Conservation (phyloP, 2,888 invertebrate species). For the Diplolepis rosae region DNA sequence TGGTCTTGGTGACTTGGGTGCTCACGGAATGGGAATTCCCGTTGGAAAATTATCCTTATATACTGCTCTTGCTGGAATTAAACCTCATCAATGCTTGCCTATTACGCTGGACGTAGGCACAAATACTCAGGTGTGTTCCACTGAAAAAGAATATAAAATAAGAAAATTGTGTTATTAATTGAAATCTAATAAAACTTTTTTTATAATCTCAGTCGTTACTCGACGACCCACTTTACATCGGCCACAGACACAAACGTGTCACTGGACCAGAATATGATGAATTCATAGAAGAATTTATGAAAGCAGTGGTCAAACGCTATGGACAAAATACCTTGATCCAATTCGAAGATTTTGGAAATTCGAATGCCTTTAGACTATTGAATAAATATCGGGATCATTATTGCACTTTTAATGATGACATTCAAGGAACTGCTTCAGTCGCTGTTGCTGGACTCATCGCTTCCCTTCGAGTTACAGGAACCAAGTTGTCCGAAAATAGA, state of each 20-base stretch:
- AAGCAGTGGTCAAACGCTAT: constrained; percentile 87
- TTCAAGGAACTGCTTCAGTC: constrained; percentile 97
- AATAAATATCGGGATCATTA: constrained; percentile 90
- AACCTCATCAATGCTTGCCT: constrained; percentile 95
- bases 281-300: constrained; percentile 98
- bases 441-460: constrained; percentile 95
- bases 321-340: constrained; percentile 91
- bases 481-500: constrained; percentile 86
- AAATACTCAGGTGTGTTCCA: constrained; percentile 81
- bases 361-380: constrained; percentile 95
- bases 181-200: constrained; percentile 3
- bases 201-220: constrained; percentile 79
- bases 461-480: constrained; percentile 88
- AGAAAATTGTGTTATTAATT: neutral
- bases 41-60: constrained; percentile 97
- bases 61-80: constrained; percentile 97
- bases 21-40: constrained; percentile 99
- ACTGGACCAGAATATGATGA: constrained; percentile 92
- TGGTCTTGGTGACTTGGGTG: constrained; percentile 97
- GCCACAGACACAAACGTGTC: constrained; percentile 88
- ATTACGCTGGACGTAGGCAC: constrained; percentile 96
- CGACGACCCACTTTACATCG: constrained; percentile 96
- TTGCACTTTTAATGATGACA: constrained; percentile 99
- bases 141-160: neutral
- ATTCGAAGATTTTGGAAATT: constrained; percentile 99